Percentiles rank a stretch among this genome's conserved stretches.
These are phyloP conservation scores for Pungitius pungitius DNA, from an alignment of 2,113 vertebrate genomes.

Conservation along the genomic window DNA sequence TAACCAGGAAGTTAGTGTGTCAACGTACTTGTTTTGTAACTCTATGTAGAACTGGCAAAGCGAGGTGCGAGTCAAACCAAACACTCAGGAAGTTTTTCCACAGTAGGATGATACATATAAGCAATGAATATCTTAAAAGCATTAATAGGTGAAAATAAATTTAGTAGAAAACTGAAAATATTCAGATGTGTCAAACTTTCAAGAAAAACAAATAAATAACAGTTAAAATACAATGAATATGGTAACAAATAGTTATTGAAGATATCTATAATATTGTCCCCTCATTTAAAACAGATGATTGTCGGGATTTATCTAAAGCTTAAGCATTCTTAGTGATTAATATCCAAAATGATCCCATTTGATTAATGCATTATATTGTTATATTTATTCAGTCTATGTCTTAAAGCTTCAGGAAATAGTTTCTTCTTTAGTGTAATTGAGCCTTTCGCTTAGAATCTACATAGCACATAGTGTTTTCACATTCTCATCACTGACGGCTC, in stretches of 20 bases:
- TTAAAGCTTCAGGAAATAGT: slow-evolving; percentile 20
- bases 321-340: slow-evolving; percentile 47
- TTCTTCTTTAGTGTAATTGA: slow-evolving; percentile 61
- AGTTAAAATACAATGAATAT: slow-evolving; percentile 56
- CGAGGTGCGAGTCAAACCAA: slow-evolving; percentile 38
- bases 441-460: slow-evolving; percentile 28
- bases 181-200: slow-evolving; percentile 37
- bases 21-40: slow-evolving; percentile 43
- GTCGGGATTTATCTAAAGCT: slow-evolving; percentile 58
- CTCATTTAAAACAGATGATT: slow-evolving; percentile 59
- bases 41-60: slow-evolving; percentile 44
- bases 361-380: slow-evolving; percentile 1
- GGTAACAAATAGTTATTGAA: slow-evolving; percentile 36
- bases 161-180: slow-evolving; percentile 8
- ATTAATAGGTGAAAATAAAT: slow-evolving; percentile 27
- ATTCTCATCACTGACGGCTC: slow-evolving; percentile 40
- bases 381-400: slow-evolving; percentile 36
- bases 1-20: slow-evolving; percentile 54
- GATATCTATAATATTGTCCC: slow-evolving; percentile 41
- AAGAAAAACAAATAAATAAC: slow-evolving; percentile 67
- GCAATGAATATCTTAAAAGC: neutral
- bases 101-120: slow-evolving; percentile 22
- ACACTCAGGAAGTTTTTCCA: slow-evolving; percentile 30
- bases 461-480: slow-evolving; percentile 53
- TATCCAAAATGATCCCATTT: slow-evolving; percentile 31